A percentile compares a stretch with the other conserved stretches of the same genome.
Conservation (phyloP, 2,113 vertebrate species). For the Gobius niger region DNA sequence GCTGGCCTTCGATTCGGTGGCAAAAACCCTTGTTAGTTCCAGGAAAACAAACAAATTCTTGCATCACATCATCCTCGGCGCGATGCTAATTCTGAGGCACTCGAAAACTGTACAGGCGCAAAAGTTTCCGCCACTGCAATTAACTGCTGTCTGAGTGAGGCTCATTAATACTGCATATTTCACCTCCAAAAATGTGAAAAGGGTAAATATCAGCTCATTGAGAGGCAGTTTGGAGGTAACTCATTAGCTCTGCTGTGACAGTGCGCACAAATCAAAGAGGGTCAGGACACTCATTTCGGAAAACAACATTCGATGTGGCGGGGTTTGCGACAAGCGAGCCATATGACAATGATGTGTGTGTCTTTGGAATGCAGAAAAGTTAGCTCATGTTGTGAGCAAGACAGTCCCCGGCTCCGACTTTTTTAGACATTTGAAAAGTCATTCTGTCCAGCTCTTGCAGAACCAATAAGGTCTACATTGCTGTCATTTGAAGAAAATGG, state of each 20-base stretch:
- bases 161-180: slow-evolving; percentile 59
- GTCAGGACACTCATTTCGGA: slow-evolving; percentile 30
- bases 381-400: background rate
- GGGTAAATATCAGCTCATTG: slow-evolving; percentile 57
- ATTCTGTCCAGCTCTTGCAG: no score
- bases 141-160: slow-evolving; percentile 41
- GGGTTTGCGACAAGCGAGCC: background rate
- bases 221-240: slow-evolving; percentile 10
- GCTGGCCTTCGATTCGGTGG: slow-evolving; percentile 21
- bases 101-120: background rate
- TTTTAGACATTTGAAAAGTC: no score
- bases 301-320: background rate
- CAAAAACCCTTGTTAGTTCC: slow-evolving; percentile 8
- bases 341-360: background rate
- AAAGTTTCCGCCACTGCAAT: slow-evolving; percentile 49
- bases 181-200: slow-evolving; percentile 17
- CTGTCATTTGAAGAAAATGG: background rate
- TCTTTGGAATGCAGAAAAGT: background rate
- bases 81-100: slow-evolving; percentile 13
- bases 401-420: background rate
- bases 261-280: slow-evolving; percentile 19
- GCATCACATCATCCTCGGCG: slow-evolving; percentile 27
- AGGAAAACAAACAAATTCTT: slow-evolving; percentile 23
- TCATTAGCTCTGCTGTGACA: slow-evolving; percentile 16
- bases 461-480: no score